phyloP scores from a whole-genome alignment of 2,113 vertebrate species.

The Rhineura floridana region DNA sequence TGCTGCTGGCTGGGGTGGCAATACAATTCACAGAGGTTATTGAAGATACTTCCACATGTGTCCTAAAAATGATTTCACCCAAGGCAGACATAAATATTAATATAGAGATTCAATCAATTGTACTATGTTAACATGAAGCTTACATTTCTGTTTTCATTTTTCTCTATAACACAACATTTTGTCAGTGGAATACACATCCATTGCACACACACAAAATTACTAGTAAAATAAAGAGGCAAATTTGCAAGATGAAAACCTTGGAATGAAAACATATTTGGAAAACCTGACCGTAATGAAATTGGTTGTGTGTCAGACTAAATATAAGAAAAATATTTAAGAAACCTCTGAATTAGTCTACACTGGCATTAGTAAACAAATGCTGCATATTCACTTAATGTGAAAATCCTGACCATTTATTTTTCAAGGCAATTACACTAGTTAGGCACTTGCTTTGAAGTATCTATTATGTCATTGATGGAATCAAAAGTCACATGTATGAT shows the following conservation, averaged over 20 bases:
- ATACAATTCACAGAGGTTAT: neutral
- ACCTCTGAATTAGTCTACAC: slow-evolving; percentile 25
- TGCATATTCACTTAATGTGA: neutral
- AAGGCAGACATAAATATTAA: neutral
- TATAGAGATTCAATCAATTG: neutral
- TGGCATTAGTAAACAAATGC: neutral
- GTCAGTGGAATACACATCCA: neutral
- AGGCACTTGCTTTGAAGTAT: neutral
- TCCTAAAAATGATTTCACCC: neutral
- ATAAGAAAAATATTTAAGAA: slow-evolving; percentile 20
- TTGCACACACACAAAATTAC: slow-evolving; percentile 10
- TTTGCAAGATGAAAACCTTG: neutral
- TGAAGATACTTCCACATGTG: neutral
- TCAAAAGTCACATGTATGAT: neutral
- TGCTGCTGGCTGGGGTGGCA: neutral
- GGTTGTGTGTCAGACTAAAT: neutral
- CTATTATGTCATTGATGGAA: slow-evolving; percentile 2
- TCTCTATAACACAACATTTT: neutral
- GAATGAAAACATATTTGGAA: neutral
- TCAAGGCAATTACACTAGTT: slow-evolving; percentile 1
- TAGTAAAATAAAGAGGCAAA: slow-evolving; percentile 3
- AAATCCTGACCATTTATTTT: neutral
- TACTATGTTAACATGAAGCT: slow-evolving; percentile 4
- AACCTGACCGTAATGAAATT: rapidly evolving
- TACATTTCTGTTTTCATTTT: neutral